Conservation (phyloP, 2,113 vertebrate species). For the Prinia subflava region DNA sequence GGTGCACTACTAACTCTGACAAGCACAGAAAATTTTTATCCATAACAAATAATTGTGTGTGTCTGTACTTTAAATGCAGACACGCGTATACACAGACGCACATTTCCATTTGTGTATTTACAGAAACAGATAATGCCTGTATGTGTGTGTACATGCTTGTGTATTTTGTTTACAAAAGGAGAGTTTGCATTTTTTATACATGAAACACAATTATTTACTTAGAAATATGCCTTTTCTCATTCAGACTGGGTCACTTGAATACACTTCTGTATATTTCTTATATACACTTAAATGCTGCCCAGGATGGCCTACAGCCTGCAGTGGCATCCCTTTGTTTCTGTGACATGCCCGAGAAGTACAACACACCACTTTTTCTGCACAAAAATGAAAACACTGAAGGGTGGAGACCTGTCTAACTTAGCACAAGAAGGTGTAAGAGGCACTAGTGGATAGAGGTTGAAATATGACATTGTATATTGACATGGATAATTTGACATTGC, state of each 20-base stretch:
- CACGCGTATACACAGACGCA: background rate
- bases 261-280: background rate
- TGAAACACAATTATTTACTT: background rate
- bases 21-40: background rate
- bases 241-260: background rate
- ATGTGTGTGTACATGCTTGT: background rate
- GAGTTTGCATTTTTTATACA: background rate
- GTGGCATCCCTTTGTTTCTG: background rate
- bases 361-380: background rate
- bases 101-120: background rate
- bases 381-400: background rate
- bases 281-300: background rate
- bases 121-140: background rate
- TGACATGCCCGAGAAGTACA: background rate
- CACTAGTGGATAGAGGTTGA: background rate
- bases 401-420: background rate
- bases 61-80: background rate
- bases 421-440: background rate
- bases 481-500: background rate
- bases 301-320: background rate
- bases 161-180: background rate
- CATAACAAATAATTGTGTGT: background rate
- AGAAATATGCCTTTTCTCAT: background rate
- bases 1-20: background rate
- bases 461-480: fast-evolving